Percentiles rank a stretch among this genome's conserved stretches.
phyloP scores from a whole-genome alignment of 1,140 invertebrate genomes.

The Zaprionus gabonicus region DNA sequence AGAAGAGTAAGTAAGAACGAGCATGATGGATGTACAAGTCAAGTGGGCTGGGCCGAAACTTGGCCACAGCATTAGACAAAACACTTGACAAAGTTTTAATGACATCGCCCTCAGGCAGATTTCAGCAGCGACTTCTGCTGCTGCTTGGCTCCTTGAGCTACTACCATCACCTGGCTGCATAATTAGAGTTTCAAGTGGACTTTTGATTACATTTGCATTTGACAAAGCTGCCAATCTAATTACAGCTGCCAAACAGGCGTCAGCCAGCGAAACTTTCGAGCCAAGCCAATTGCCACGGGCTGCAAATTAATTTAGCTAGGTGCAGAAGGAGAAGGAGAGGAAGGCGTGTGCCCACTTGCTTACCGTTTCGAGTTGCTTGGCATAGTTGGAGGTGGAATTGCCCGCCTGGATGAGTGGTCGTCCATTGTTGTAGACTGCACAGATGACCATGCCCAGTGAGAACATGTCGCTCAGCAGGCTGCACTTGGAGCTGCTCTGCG shows the following conservation, averaged over 20 bases:
- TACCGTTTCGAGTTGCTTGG: slow-evolving; percentile 96
- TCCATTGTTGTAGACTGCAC: slow-evolving; percentile 95
- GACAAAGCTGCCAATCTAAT: slow-evolving; percentile 82
- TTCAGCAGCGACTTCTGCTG: not conserved
- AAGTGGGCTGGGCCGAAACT: slow-evolving; percentile 43
- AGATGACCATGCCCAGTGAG: slow-evolving; percentile 96
- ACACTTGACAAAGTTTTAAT: slow-evolving; percentile 77
- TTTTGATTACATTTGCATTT: slow-evolving; percentile 83
- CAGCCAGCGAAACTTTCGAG: slow-evolving; percentile 57
- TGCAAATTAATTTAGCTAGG: slow-evolving; percentile 52
- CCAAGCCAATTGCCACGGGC: slow-evolving; percentile 46
- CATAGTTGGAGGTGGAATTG: slow-evolving; percentile 93
- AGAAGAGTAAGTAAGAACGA: slow-evolving; percentile 16
- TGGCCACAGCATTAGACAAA: slow-evolving; percentile 63
- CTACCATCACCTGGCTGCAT: slow-evolving; percentile 69
- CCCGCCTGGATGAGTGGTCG: slow-evolving; percentile 94
- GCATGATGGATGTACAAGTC: slow-evolving; percentile 5
- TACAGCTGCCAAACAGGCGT: slow-evolving; percentile 73
- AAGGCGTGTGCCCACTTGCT: not conserved
- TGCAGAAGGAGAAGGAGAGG: not conserved
- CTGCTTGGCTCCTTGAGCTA: slow-evolving; percentile 41
- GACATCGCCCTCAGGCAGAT: slow-evolving; percentile 43
- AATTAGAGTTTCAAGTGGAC: slow-evolving; percentile 82
- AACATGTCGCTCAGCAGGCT: slow-evolving; percentile 97
- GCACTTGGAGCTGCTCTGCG: slow-evolving; percentile 92